Evolutionary conservation across 2,113 vertebrate species (phyloP).

Genomic region (Ivindomyrus marchei): DNA sequence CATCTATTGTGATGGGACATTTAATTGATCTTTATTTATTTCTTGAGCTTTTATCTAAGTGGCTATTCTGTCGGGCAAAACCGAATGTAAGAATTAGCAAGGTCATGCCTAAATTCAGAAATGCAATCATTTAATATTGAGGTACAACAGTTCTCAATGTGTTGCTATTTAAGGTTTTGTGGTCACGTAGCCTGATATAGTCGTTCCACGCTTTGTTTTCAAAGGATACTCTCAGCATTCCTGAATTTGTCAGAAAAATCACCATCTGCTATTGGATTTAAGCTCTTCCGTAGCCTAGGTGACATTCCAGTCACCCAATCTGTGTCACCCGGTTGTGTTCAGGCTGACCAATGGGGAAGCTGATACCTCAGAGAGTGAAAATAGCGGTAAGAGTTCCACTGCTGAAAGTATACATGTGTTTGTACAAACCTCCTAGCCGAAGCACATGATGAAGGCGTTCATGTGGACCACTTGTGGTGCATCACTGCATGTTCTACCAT

Average conservation of each 20-base stretch:
- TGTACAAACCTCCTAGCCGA: slow-evolving; percentile 8
- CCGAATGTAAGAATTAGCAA: background rate
- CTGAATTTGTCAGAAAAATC: slow-evolving; percentile 5
- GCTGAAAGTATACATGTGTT: slow-evolving; percentile 27
- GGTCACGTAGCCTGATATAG: background rate
- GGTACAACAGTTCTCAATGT: background rate
- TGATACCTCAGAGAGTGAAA: background rate
- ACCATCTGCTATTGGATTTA: background rate
- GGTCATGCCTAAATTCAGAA: background rate
- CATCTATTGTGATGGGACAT: background rate
- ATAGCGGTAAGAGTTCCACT: background rate
- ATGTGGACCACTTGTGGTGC: slow-evolving; percentile 21
- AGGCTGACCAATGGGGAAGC: background rate
- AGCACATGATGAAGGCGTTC: slow-evolving; percentile 25
- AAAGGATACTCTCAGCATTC: background rate
- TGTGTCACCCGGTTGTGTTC: background rate
- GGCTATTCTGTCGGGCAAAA: background rate
- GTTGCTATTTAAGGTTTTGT: background rate
- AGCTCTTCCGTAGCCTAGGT: background rate
- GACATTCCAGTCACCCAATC: background rate
- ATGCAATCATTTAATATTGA: background rate
- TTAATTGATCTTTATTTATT: background rate
- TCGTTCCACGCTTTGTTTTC: background rate
- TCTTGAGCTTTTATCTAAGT: background rate
- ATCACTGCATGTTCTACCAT: slow-evolving; percentile 22